A percentile compares a stretch with the other conserved stretches of the same genome.
phyloP scores from a whole-genome alignment of 92 coral and sea anemone species.

The Epizoanthus ramosus region DNA sequence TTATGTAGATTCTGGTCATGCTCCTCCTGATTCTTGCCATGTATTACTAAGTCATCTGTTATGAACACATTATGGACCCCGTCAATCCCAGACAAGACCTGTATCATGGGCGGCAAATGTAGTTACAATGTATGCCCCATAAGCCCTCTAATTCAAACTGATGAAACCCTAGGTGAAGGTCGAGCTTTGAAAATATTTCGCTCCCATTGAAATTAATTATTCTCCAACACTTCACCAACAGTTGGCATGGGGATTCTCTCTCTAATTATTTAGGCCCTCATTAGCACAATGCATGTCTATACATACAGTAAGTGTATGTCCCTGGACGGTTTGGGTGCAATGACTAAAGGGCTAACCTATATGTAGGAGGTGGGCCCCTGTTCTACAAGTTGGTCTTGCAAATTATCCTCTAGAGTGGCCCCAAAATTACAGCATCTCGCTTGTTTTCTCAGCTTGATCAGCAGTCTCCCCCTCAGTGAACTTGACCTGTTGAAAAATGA shows the following conservation, averaged over 20 bases:
- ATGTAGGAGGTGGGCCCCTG: slow-evolving; percentile 42
- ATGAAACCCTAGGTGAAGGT: slow-evolving; percentile 55
- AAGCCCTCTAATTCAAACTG: slow-evolving; percentile 52
- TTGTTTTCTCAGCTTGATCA: slow-evolving; percentile 60
- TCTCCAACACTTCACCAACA: slow-evolving; percentile 48
- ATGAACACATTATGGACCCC: slow-evolving; percentile 48
- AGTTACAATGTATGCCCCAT: slow-evolving; percentile 52
- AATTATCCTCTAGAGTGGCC: slow-evolving; percentile 51
- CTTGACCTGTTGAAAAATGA: slow-evolving; percentile 57
- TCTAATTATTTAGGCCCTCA: slow-evolving; percentile 32
- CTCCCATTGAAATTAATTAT: slow-evolving; percentile 50
- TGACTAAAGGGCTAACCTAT: slow-evolving; percentile 48
- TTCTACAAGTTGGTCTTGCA: slow-evolving; percentile 66
- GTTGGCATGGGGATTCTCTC: slow-evolving; percentile 44
- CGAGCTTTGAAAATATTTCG: slow-evolving; percentile 48
- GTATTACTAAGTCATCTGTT: slow-evolving; percentile 48
- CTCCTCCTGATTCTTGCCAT: slow-evolving; percentile 32
- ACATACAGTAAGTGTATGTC: slow-evolving; percentile 48
- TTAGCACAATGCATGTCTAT: slow-evolving; percentile 50
- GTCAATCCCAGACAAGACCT: slow-evolving; percentile 33
- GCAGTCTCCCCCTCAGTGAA: slow-evolving; percentile 49
- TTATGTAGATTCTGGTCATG: slow-evolving; percentile 48
- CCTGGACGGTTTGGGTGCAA: slow-evolving; percentile 43
- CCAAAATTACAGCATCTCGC: slow-evolving; percentile 68
- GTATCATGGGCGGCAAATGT: slow-evolving; percentile 55